Evolutionary conservation across 2,888 invertebrate species (phyloP).

Genomic region (Hylaea fasciaria): DNA sequence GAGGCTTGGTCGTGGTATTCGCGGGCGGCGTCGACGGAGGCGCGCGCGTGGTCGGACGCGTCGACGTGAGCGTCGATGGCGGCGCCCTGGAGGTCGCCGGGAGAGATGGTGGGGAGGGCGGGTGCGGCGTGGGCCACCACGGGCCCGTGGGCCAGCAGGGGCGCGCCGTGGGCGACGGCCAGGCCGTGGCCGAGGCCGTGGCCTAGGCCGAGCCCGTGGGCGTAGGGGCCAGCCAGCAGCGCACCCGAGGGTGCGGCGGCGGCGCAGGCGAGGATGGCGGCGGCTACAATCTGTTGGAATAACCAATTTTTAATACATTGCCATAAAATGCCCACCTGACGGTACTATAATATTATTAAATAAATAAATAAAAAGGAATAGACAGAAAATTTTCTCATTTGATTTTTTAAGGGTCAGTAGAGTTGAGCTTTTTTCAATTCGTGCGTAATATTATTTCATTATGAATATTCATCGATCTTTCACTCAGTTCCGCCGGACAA

Average conservation of each 20-base stretch:
- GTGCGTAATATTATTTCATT: background rate
- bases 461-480: slow-evolving; percentile 10
- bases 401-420: no score
- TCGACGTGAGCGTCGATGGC: slow-evolving; percentile 79
- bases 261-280: slow-evolving; percentile 80
- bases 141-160: slow-evolving; percentile 57
- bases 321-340: no score
- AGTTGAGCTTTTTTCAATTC: no score
- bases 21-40: slow-evolving; percentile 73
- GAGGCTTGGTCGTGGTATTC: slow-evolving; percentile 78
- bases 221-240: slow-evolving; percentile 68
- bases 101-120: slow-evolving; percentile 74
- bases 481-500: background rate
- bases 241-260: slow-evolving; percentile 74
- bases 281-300: slow-evolving; percentile 80
- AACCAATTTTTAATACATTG: no score
- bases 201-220: slow-evolving; percentile 50
- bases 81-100: slow-evolving; percentile 75
- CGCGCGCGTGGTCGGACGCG: slow-evolving; percentile 77
- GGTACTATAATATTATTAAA: background rate
- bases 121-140: slow-evolving; percentile 59
- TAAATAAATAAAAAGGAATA: no score
- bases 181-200: slow-evolving; percentile 27
- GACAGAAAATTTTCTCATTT: no score
- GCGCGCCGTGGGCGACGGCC: slow-evolving; percentile 54